phyloP scores from a whole-genome alignment of 2,113 vertebrate species.

The Platichthys flesus region DNA sequence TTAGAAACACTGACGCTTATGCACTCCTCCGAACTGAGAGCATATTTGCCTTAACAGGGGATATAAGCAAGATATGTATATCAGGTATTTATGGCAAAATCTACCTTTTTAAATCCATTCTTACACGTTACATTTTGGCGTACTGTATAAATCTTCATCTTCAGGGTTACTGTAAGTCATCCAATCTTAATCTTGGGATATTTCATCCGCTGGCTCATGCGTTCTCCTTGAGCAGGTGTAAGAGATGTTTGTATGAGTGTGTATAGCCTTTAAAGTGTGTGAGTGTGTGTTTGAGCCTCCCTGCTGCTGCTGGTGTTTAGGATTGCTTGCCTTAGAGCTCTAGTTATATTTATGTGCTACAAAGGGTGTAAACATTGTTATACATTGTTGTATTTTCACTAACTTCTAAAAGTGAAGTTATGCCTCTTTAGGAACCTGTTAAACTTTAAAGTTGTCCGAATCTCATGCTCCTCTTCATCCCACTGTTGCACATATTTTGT shows the following conservation, averaged over 20 bases:
- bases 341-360: conserved; percentile 27
- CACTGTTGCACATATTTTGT: conserved; percentile 12
- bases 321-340: conserved; percentile 5
- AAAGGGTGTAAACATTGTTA: conserved; percentile 25
- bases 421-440: conserved; percentile 4
- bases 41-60: conserved; percentile 79
- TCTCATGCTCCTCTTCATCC: conserved; percentile 5
- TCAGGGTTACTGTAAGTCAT: conserved; percentile 60
- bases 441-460: not conserved
- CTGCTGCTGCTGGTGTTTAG: conserved; percentile 41
- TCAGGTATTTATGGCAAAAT: conserved; percentile 81
- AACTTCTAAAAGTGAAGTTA: conserved; percentile 22
- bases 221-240: conserved; percentile 24
- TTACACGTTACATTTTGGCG: conserved; percentile 69
- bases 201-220: conserved; percentile 27
- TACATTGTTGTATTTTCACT: not conserved
- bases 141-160: conserved; percentile 65
- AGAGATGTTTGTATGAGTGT: conserved; percentile 1
- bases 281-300: conserved; percentile 15
- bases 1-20: conserved; percentile 73
- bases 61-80: conserved; percentile 69
- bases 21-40: conserved; percentile 75
- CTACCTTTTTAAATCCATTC: conserved; percentile 74
- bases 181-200: conserved; percentile 61
- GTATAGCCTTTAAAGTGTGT: conserved; percentile 30